phyloP scores from a whole-genome alignment of 2,888 invertebrate species.

The Druceiella hillmani region DNA sequence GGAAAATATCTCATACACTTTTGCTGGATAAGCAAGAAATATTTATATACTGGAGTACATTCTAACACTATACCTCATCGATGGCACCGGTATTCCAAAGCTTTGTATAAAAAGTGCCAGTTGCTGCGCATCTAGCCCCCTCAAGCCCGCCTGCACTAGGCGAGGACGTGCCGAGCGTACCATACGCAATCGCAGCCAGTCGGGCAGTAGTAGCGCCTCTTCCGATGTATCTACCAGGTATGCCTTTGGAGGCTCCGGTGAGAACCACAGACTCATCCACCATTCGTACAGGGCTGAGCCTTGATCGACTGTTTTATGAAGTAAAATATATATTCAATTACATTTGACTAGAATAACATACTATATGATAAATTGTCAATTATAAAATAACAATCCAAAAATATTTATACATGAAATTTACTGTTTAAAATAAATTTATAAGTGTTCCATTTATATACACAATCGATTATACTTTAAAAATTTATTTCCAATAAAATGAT shows the following conservation, averaged over 20 bases:
- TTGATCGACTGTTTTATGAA: conserved; percentile 33
- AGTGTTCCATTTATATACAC: too few relatives aligned
- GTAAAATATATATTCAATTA: conserved; percentile 8
- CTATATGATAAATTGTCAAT: too few relatives aligned
- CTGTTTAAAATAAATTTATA: too few relatives aligned
- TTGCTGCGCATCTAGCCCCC: conserved; percentile 82
- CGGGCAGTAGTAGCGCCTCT: conserved; percentile 79
- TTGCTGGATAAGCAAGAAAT: too few relatives aligned
- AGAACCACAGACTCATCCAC: conserved; percentile 66
- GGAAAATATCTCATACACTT: too few relatives aligned
- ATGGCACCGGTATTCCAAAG: conserved; percentile 87
- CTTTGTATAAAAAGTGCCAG: conserved; percentile 91
- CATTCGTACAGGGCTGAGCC: conserved; percentile 64
- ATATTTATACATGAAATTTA: too few relatives aligned
- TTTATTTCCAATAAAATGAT: too few relatives aligned
- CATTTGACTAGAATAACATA: conserved; percentile 6
- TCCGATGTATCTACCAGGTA: conserved; percentile 75
- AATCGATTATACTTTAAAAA: too few relatives aligned
- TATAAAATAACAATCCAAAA: too few relatives aligned
- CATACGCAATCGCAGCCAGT: conserved; percentile 89
- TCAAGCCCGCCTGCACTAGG: conserved; percentile 80
- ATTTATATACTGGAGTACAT: too few relatives aligned
- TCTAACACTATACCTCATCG: conserved; percentile 73
- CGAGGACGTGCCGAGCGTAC: conserved; percentile 78
- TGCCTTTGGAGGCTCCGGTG: conserved; percentile 68